phyloP scores from a whole-genome alignment of 2,113 vertebrate species.

The Nasalis larvatus region DNA sequence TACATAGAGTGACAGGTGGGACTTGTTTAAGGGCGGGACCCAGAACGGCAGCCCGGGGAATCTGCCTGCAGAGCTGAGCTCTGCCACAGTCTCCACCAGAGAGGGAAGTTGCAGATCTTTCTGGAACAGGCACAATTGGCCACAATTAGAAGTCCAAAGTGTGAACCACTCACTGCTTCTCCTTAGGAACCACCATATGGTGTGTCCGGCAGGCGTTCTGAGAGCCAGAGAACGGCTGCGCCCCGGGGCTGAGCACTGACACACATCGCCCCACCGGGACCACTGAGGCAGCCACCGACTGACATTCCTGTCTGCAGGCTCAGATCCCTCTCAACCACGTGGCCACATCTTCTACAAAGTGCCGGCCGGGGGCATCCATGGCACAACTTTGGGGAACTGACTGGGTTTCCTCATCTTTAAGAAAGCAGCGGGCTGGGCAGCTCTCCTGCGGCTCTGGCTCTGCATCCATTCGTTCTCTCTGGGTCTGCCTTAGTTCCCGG shows the following conservation, averaged over 20 bases:
- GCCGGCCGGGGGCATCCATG: neutral
- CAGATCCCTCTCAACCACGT: neutral
- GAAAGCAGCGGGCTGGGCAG: neutral
- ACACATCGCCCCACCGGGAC: too few relatives aligned
- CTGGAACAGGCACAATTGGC: neutral
- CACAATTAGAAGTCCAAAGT: neutral
- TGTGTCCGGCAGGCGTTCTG: neutral
- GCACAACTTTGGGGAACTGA: neutral
- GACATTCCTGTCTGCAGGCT: neutral
- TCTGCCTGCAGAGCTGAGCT: fast-evolving
- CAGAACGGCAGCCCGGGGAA: neutral
- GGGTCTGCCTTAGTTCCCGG: neutral
- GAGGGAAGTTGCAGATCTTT: neutral
- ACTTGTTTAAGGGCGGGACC: neutral
- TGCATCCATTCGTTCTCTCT: neutral
- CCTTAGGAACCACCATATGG: neutral
- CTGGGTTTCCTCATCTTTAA: neutral
- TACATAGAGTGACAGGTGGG: fast-evolving
- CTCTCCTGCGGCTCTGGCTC: neutral
- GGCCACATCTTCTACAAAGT: neutral
- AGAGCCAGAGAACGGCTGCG: neutral
- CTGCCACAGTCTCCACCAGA: neutral
- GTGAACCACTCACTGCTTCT: neutral
- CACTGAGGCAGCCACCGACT: neutral
- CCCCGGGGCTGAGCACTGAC: neutral